Base-by-base conservation (phyloP, 2,888 invertebrate species). In the Stenotaenia linearis region DNA sequence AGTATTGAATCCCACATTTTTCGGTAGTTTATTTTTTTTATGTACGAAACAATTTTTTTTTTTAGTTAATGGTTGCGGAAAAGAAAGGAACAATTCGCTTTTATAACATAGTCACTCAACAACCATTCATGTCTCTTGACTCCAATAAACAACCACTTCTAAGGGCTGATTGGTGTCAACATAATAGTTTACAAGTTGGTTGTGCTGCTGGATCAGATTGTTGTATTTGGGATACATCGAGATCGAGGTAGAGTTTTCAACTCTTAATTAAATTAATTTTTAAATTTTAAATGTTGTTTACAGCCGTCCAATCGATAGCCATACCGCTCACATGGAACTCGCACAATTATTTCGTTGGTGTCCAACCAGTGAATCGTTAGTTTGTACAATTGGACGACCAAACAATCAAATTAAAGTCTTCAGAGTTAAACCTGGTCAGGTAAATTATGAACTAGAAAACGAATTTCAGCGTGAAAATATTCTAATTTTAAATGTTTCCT, bases 41-140 rank as follows among this genome's bases (percentile, higher is more conserved):
- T 30, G n/a, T n/a, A n/a, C n/a, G n/a, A n/a, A n/a, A n/a, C n/a
- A n/a, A 25, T 2, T 79, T 35, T 76, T 76, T 78, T 37, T 78
- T 37, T 80, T 80, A 86, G 86, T 87, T 93, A 25, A 85, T 93
- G 82, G 91, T 93, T 0, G 93, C 91, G 0, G 92, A 93, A 85
- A 92, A 92, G 85, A 90, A 90, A 83, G 93, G 93, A n/a, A 86
- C 91, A 0, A 90, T 93, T 79, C 89, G 91, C 81, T 89, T 93
- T 85, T 93, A 92, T 84, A 93, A 92, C 85, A 89, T 91, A 10
- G 88, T 89, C 82, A 90, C 90, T 61, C 91, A 91, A 82, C 89
- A 84, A 79, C 86, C 86, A 79, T 84, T 87, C 81, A 84, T 86
- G 85, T 86, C 86, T 18, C 83, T 86, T 50, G 85, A 85, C 80